A percentile compares a stretch with the other conserved stretches of the same genome.
Conservation (phyloP, 2,888 invertebrate species). For the Orgyia antiqua region DNA sequence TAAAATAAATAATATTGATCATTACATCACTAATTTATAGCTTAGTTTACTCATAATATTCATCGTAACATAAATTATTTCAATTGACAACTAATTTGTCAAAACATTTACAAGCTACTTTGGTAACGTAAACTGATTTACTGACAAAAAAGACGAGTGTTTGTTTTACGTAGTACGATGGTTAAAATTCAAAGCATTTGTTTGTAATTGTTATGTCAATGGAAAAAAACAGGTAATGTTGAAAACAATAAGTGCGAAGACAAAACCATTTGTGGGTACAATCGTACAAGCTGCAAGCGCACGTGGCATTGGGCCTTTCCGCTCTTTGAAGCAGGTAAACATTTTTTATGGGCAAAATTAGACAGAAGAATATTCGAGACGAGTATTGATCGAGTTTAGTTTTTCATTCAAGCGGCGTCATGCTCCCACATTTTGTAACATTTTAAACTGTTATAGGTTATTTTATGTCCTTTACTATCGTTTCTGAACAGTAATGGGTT, state of each 20-base stretch:
- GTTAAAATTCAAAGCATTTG: slow-evolving; percentile 13
- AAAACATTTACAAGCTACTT: neutral
- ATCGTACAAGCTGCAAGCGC: slow-evolving; percentile 59
- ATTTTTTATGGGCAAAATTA: slow-evolving; percentile 57
- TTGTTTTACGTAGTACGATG: slow-evolving; percentile 9
- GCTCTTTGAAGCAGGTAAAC: slow-evolving; percentile 70
- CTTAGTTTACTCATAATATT: neutral
- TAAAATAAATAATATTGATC: slow-evolving; percentile 4
- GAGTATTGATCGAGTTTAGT: slow-evolving; percentile 38
- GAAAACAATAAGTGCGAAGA: slow-evolving; percentile 25
- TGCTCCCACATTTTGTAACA: slow-evolving; percentile 37
- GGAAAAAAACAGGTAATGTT: slow-evolving; percentile 27
- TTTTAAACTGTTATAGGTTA: slow-evolving; percentile 18
- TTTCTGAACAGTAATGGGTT: slow-evolving; percentile 8
- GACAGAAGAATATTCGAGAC: slow-evolving; percentile 57
- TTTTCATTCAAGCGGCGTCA: slow-evolving; percentile 34
- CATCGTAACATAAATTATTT: neutral
- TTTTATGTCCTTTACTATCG: slow-evolving; percentile 12
- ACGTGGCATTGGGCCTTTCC: slow-evolving; percentile 73
- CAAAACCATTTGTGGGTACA: slow-evolving; percentile 15
- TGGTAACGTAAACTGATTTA: neutral
- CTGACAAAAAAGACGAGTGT: slow-evolving; percentile 5
- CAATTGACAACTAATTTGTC: neutral
- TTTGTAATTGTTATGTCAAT: slow-evolving; percentile 28
- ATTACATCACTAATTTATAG: slow-evolving; percentile 6